phyloP scores from a whole-genome alignment of 2,797 vertebrate genomes.

The Catostomus latipinnis region DNA sequence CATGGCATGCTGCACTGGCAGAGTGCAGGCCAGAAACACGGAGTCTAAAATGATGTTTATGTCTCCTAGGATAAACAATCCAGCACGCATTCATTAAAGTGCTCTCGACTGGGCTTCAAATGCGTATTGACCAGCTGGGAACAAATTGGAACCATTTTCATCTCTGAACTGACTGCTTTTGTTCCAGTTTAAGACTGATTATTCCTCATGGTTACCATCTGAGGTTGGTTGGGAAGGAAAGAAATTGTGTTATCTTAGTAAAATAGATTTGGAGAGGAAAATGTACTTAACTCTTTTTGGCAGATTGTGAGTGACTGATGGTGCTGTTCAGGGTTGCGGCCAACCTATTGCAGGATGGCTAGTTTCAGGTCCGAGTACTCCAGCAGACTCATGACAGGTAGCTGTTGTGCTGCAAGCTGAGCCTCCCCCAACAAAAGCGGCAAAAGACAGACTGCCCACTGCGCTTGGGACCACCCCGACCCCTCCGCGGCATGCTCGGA shows the following conservation, averaged over 20 bases:
- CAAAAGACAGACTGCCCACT: too few species aligned
- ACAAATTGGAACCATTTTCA: conserved; percentile 74
- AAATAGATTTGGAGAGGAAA: conserved; percentile 67
- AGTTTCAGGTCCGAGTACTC: too few species aligned
- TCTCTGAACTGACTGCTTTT: conserved; percentile 74
- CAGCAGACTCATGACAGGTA: too few species aligned
- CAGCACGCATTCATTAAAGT: conserved; percentile 73
- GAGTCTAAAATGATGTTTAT: conserved; percentile 68
- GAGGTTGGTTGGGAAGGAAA: conserved; percentile 63
- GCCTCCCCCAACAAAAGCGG: too few species aligned
- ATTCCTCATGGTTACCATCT: conserved; percentile 71
- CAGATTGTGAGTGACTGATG: conserved; percentile 53
- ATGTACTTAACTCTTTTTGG: conserved; percentile 56
- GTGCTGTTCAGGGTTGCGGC: too few species aligned
- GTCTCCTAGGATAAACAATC: conserved; percentile 74
- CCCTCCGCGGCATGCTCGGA: too few species aligned
- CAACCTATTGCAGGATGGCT: too few species aligned
- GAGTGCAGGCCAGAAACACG: conserved; percentile 63
- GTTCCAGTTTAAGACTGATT: conserved; percentile 77
- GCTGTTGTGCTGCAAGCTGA: too few species aligned
- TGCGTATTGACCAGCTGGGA: conserved; percentile 77
- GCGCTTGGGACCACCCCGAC: too few species aligned
- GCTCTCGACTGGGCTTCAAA: conserved; percentile 69
- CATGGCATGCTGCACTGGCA: conserved; percentile 57
- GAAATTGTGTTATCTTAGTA: conserved; percentile 68